Evolutionary conservation across 2,797 vertebrate genomes (phyloP).

Genomic region (Microcaecilia unicolor): DNA sequence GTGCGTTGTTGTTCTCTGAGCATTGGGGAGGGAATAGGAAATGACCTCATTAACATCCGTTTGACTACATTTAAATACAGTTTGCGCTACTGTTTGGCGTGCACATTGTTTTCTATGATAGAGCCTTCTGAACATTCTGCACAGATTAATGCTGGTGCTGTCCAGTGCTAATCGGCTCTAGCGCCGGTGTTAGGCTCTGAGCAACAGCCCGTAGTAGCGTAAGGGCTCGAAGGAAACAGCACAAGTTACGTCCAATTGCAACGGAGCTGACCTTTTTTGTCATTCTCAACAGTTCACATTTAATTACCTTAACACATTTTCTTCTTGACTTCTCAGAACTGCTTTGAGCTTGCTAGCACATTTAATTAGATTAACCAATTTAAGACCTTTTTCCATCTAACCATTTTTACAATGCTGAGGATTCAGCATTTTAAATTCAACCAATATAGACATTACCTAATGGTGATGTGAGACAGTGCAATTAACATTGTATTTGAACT

Average conservation of each 20-base stretch:
- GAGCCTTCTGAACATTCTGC: too few species aligned
- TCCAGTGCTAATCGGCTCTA: too few species aligned
- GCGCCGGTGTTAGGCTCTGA: too few species aligned
- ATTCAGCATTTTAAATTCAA: constrained; percentile 49
- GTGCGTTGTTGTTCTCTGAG: too few species aligned
- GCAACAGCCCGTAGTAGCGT: too few species aligned
- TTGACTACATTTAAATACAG: too few species aligned
- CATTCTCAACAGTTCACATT: constrained; percentile 33
- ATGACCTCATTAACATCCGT: too few species aligned
- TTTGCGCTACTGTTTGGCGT: too few species aligned
- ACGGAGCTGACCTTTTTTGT: constrained; percentile 38
- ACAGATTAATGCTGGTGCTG: too few species aligned
- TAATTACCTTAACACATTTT: constrained; percentile 51
- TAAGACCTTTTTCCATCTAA: constrained; percentile 46
- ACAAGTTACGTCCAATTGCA: constrained; percentile 7
- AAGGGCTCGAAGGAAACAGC: too few species aligned
- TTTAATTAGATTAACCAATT: constrained; percentile 52
- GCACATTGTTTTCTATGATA: too few species aligned
- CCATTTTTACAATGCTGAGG: constrained; percentile 45
- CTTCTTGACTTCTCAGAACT: constrained; percentile 47
- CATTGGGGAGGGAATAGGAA: too few species aligned
- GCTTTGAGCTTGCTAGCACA: constrained; percentile 48
- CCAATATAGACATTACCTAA: constrained; percentile 52
- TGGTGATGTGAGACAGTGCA: constrained; percentile 39
- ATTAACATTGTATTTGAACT: constrained; percentile 42